A percentile compares a stretch with the other conserved stretches of the same genome.
Evolutionary conservation across 2,113 vertebrate species (phyloP).

Genomic region (Ailuropoda melanoleuca): DNA sequence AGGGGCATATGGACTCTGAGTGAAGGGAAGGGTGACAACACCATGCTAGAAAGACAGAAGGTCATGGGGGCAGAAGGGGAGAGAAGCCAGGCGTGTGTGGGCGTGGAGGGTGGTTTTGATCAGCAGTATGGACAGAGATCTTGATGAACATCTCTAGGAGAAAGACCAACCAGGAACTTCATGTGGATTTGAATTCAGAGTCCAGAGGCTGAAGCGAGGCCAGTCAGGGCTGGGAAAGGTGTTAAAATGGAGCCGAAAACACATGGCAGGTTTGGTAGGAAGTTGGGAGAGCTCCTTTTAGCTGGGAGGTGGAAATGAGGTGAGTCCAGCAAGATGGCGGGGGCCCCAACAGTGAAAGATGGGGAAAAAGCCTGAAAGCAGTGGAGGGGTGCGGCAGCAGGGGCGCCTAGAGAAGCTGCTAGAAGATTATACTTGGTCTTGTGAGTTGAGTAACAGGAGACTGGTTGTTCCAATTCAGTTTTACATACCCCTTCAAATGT

Average conservation of each 20-base stretch:
- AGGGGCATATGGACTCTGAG: background rate
- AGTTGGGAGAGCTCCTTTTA: background rate
- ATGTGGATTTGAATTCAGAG: background rate
- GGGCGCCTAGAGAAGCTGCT: background rate
- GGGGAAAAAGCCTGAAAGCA: background rate
- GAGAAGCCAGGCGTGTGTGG: background rate
- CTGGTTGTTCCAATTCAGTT: background rate
- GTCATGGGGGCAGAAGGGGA: background rate
- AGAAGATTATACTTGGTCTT: background rate
- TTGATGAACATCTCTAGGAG: background rate
- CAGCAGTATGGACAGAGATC: background rate
- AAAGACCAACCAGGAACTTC: background rate
- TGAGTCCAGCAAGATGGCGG: background rate
- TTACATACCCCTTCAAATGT: background rate
- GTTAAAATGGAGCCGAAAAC: background rate
- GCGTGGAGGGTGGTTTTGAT: background rate
- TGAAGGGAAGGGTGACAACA: background rate
- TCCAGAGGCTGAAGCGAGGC: background rate
- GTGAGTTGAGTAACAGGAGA: background rate
- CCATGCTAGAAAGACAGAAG: background rate
- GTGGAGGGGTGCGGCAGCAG: rapidly evolving
- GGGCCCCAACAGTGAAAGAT: background rate
- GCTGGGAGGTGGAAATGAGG: background rate
- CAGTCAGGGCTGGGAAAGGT: background rate
- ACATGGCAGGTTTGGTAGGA: background rate